A percentile compares a stretch with the other conserved stretches of the same genome.
These are phyloP conservation scores for Agapornis canus DNA, from an alignment of 2,797 vertebrate genomes.

Conservation along the genomic window DNA sequence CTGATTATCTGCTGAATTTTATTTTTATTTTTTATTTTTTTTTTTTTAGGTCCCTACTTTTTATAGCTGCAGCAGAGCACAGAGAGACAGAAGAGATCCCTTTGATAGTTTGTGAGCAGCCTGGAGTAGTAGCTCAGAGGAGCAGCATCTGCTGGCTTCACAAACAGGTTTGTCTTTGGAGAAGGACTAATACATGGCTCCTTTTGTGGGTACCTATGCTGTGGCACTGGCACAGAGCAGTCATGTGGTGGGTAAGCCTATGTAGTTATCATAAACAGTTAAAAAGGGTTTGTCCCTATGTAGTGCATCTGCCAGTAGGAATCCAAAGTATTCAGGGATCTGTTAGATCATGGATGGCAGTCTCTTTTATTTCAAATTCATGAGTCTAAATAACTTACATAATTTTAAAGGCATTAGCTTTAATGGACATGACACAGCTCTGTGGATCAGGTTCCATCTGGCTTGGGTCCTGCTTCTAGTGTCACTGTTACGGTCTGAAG, in stretches of 20 bases:
- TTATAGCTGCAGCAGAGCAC: background rate
- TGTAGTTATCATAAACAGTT: background rate
- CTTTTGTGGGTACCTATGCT: background rate
- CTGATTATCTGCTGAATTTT: background rate
- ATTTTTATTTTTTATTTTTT: background rate
- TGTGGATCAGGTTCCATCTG: background rate
- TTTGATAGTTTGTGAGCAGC: background rate
- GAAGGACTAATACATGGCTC: background rate
- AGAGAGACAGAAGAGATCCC: background rate
- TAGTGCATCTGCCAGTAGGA: background rate
- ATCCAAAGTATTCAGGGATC: background rate
- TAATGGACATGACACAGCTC: background rate
- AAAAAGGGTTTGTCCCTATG: background rate
- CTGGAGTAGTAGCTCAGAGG: background rate
- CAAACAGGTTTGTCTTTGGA: background rate
- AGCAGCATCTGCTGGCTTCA: background rate
- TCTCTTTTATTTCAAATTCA: background rate
- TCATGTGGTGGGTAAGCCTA: background rate
- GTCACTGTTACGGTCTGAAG: background rate
- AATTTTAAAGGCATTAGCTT: background rate
- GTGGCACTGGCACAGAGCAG: background rate
- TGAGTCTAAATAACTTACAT: background rate
- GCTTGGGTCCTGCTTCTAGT: background rate
- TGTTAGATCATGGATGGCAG: background rate
- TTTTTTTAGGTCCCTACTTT: background rate